Evolutionary conservation across 2,888 invertebrate species (phyloP).

Genomic region (Aelia acuminata): DNA sequence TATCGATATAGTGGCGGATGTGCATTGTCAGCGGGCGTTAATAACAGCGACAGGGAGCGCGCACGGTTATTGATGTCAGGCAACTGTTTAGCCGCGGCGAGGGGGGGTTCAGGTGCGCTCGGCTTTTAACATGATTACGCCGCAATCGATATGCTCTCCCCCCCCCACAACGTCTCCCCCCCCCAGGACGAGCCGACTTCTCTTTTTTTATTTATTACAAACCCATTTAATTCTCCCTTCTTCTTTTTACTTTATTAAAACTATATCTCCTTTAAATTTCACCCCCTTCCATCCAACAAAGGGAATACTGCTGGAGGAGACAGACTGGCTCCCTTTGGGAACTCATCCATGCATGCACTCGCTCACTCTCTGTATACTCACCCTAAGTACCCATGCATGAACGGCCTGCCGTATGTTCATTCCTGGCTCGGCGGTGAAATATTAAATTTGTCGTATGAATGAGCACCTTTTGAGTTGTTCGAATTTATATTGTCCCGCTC

Average conservation of each 20-base stretch:
- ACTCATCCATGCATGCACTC: constrained; percentile 16
- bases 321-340: background rate
- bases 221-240: constrained; percentile 52
- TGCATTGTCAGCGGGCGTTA: constrained; percentile 9
- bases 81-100: constrained; percentile 6
- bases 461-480: background rate
- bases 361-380: background rate
- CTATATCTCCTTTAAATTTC: constrained; percentile 54
- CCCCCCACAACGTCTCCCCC: background rate
- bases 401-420: constrained; percentile 9
- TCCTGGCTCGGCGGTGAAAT: background rate
- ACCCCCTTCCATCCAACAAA: constrained; percentile 49
- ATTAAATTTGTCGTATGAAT: constrained; percentile 17
- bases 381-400: constrained; percentile 26
- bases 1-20: constrained; percentile 15
- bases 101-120: constrained; percentile 54
- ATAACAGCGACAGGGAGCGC: background rate
- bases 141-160: constrained; percentile 48
- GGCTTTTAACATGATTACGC: constrained; percentile 57
- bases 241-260: constrained; percentile 56
- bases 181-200: background rate
- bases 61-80: constrained; percentile 7
- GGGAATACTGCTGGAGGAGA: constrained; percentile 32
- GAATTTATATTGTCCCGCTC: background rate
- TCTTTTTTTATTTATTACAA: constrained; percentile 56